Evolutionary conservation across 2,888 invertebrate species (phyloP), one percentile per base, ranked within the genome.

Genomic region (Drosophila differens): DNA sequence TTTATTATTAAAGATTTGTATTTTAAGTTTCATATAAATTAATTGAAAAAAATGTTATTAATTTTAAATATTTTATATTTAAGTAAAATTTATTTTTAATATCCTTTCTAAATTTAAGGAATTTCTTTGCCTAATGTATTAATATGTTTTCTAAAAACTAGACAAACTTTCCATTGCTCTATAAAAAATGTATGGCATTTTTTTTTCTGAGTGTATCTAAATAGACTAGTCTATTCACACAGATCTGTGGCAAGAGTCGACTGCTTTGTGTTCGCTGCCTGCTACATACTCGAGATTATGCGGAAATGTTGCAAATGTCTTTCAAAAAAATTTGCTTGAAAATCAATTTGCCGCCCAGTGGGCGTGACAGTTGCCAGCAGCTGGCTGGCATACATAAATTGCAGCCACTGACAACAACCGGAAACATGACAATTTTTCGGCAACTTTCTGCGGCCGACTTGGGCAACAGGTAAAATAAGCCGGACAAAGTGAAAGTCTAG

Each of bases 251-350:
- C 75, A 75, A 52, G 4, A 9, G 30, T 33, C 32, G 55, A 60
- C 84, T 80, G 84, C 39, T 79, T 66, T 81, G 71, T 73, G 65
- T 72, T 75, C 25, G 9, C 4, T 58, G 72, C 52, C 63, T 70
- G 67, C 69, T 59, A 66, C 79, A 72, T 74, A 66, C 71, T 75
- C 70, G 57, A 82, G 78, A 81, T 67, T 28, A 81, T 73, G 81
- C 88, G 85, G 89, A 89, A 88, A 78, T 74, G 71, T 61, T 70
- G 81, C 77, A 76, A 78, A 85, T 75, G 77, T 76, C 70, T 81
- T 68, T 75, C 69, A 74, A 79, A 74, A 72, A 37, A 60, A 28
- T 67, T 51, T 30, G 58, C 47, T 44, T 51, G 54, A 61, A 78
- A 71, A 68, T 74, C 79, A 58, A 79, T 79, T 71, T 62, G 55